Base-by-base conservation (phyloP, 2,113 vertebrate species). In the Puffinus mauretanicus region DNA sequence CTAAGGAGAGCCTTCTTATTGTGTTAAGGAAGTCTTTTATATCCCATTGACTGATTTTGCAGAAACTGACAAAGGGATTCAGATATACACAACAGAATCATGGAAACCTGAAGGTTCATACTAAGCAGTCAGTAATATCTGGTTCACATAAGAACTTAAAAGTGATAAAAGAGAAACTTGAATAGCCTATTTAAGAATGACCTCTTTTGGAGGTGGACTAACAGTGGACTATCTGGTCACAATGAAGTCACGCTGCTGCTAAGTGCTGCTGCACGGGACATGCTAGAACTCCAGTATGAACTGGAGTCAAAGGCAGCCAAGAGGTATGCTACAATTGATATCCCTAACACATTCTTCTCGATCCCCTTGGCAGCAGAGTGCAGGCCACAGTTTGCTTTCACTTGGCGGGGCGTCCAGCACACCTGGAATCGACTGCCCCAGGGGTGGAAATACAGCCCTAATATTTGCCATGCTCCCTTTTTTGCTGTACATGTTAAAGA, bases 331-430 rank as follows among this genome's bases (percentile, higher is more conserved):
- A 60, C 16, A 58, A 34, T 1, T 79, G 34, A 36, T 22, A 85
- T 11, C 15, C 18, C 27, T 58, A 78, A 58, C 0, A 0, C 4
- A 1, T 34, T 52, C 10, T 42, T 55, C 47, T n/a, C 4, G 1
- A 49, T 36, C 49, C 7, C 6, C 20, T 42, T 57, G 30, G 25
- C n/a, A 64, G n/a, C 30, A 57, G 26, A 22, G 4, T 44, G 25
- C 20, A 44, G 32, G 26, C 32, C 18, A 25, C 11, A 77, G 29
- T 55, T n/a, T 29, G 11, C 49, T 65, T 58, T n/a, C 21, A 22
- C 57, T 58, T n/a, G 34, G 57, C n/a, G 20, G 21, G 32, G 19
- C 2, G 2, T n/a, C 57, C 34, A 9, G 34, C n/a, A n/a, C 32
- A 22, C 9, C 57, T 58, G 57, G 32, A n/a, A 58, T n/a, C 13